Conservation (phyloP, 2,797 vertebrate species). For the Rhinatrema bivittatum region DNA sequence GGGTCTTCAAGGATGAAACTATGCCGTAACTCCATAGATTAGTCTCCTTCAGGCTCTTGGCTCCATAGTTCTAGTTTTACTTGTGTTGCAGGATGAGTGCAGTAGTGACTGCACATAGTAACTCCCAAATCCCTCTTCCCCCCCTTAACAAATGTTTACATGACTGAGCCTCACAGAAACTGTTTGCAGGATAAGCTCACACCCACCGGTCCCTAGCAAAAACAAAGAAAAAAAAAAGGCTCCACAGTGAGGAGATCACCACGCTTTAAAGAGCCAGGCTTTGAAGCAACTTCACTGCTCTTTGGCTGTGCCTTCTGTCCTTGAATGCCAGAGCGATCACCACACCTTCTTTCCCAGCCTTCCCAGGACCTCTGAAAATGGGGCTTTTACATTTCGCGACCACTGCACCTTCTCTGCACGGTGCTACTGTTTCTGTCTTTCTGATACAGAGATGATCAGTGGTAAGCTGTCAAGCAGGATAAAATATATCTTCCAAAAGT, state of each 20-base stretch:
- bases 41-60: constrained; percentile 6
- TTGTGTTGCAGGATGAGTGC: constrained; percentile 1
- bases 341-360: neutral
- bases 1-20: neutral
- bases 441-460: no score
- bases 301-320: neutral
- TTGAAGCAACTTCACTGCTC: constrained; percentile 26
- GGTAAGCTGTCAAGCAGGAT: no score
- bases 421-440: no score
- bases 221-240: constrained; percentile 26
- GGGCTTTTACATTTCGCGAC: no score
- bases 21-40: neutral
- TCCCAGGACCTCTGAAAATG: no score
- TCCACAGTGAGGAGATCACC: constrained; percentile 44
- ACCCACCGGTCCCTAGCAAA: constrained; percentile 30
- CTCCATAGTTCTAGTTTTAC: no score
- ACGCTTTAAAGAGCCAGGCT: constrained; percentile 18
- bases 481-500: no score
- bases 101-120: constrained; percentile 33
- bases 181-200: constrained; percentile 51
- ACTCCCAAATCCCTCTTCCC: constrained; percentile 36
- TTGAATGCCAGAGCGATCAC: constrained; percentile 15
- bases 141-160: constrained; percentile 51
- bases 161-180: constrained; percentile 65
- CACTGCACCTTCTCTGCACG: no score